A percentile compares a stretch with the other conserved stretches of the same genome.
phyloP scores from a whole-genome alignment of 2,113 vertebrate genomes.

The Catharus bicknelli region DNA sequence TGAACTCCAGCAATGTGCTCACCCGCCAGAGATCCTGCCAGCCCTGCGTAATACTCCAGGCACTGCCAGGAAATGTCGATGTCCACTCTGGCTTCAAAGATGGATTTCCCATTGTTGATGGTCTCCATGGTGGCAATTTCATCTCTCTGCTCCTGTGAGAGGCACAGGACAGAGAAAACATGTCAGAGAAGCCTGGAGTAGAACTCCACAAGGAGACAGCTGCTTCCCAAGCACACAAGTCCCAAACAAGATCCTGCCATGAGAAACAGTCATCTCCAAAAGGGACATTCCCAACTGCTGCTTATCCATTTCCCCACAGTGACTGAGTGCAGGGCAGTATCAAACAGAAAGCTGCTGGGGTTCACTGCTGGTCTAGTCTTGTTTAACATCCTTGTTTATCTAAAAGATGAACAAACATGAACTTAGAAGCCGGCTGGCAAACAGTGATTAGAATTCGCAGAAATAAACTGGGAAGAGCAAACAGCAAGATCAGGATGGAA shows the following conservation, averaged over 20 bases:
- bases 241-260: neutral
- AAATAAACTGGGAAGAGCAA: neutral
- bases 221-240: neutral
- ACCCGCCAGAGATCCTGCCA: constrained; percentile 90
- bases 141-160: constrained; percentile 83
- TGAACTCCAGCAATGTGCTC: neutral
- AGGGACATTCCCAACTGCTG: neutral
- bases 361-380: neutral
- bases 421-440: neutral
- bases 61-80: constrained; percentile 86
- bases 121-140: constrained; percentile 89
- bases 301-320: neutral
- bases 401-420: constrained; percentile 4
- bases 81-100: constrained; percentile 87
- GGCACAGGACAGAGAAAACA: neutral
- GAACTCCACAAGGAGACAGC: neutral
- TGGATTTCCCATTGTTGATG: constrained; percentile 93
- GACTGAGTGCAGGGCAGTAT: fast-evolving
- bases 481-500: neutral
- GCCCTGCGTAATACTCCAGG: constrained; percentile 91
- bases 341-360: neutral
- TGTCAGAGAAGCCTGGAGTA: neutral
- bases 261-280: neutral
- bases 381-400: neutral
- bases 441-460: neutral